These are phyloP conservation scores for Perca schrenkii DNA, from an alignment of 2,113 vertebrate genomes.

Conservation along the genomic window DNA sequence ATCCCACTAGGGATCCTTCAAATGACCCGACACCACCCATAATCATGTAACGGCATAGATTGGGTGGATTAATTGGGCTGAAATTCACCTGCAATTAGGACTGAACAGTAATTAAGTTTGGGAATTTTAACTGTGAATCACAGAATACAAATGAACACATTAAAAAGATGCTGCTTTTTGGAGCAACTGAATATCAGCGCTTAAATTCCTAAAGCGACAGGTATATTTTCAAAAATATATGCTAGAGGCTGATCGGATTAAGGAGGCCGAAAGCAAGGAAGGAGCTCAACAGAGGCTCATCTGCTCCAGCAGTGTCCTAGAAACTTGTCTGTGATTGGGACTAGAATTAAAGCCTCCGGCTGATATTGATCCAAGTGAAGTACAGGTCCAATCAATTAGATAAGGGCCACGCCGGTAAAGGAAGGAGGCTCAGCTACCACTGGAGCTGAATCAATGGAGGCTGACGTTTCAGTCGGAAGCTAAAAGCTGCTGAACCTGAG, in stretches of 20 bases:
- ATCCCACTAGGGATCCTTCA: constrained; percentile 48
- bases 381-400: constrained; percentile 48
- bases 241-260: constrained; percentile 38
- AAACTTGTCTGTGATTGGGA: constrained; percentile 43
- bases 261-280: constrained; percentile 17
- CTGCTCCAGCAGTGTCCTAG: constrained; percentile 40
- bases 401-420: constrained; percentile 28
- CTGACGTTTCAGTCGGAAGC: constrained; percentile 1
- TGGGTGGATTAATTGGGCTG: constrained; percentile 43
- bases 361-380: constrained; percentile 59
- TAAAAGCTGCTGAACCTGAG: neutral
- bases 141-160: constrained; percentile 34
- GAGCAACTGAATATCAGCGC: constrained; percentile 11
- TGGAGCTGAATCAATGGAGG: constrained; percentile 19
- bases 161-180: constrained; percentile 41
- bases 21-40: constrained; percentile 32
- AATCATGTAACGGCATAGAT: constrained; percentile 22
- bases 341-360: constrained; percentile 55
- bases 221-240: constrained; percentile 40
- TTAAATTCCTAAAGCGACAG: constrained; percentile 11
- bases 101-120: constrained; percentile 33
- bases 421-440: constrained; percentile 16
- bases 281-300: constrained; percentile 45
- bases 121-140: constrained; percentile 32
- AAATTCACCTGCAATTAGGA: constrained; percentile 50